phyloP scores from a whole-genome alignment of 2,797 vertebrate species.

The Lycodopsis pacificus region DNA sequence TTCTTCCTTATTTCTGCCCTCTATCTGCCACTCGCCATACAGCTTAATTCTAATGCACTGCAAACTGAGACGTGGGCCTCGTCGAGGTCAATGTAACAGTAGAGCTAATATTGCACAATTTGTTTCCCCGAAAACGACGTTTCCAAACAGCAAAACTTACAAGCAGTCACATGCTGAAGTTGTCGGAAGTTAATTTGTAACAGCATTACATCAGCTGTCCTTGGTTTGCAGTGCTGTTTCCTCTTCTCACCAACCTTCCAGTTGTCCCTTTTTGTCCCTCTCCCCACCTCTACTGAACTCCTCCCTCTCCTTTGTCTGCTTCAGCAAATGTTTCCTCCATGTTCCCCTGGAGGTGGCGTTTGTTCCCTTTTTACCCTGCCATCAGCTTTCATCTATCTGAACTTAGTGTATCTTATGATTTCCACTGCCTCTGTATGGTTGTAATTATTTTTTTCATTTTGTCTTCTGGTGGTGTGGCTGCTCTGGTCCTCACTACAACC shows the following conservation, averaged over 20 bases:
- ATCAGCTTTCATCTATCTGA: slow-evolving; percentile 74
- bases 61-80: slow-evolving; percentile 71
- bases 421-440: slow-evolving; percentile 54
- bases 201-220: slow-evolving; percentile 40
- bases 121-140: slow-evolving; percentile 34
- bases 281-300: slow-evolving; percentile 67
- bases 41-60: slow-evolving; percentile 69
- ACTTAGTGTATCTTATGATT: slow-evolving; percentile 67
- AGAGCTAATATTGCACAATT: slow-evolving; percentile 24
- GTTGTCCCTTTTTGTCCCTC: slow-evolving; percentile 64
- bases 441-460: slow-evolving; percentile 80
- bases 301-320: slow-evolving; percentile 70
- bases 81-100: slow-evolving; percentile 6
- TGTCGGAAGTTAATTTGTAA: slow-evolving; percentile 47
- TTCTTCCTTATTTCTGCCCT: slow-evolving; percentile 67
- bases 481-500: slow-evolving; percentile 83
- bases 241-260: slow-evolving; percentile 69
- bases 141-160: slow-evolving; percentile 49
- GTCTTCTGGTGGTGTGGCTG: slow-evolving; percentile 81
- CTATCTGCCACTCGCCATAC: slow-evolving; percentile 69
- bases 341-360: slow-evolving; percentile 77
- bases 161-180: slow-evolving; percentile 49
- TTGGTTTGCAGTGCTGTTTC: slow-evolving; percentile 80
- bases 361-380: slow-evolving; percentile 73
- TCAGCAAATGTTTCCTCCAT: slow-evolving; percentile 81